Base-by-base conservation (phyloP, 2,797 vertebrate species). In the Salmo trutta region DNA sequence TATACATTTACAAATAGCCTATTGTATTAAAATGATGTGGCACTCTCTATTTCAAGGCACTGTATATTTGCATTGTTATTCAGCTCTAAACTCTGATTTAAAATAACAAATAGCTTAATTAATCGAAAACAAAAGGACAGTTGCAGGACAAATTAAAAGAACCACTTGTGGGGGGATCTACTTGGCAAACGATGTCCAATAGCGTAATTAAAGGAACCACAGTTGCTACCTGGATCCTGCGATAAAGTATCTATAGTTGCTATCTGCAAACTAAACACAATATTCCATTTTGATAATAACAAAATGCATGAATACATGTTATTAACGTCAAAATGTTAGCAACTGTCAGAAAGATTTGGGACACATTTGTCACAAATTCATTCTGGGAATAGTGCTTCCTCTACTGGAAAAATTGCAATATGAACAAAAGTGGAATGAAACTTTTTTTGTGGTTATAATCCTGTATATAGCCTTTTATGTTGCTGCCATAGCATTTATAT, bases 321-420 rank as follows among this genome's bases (percentile, higher is more conserved):
- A 68, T 80, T 54, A 68, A 82, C 78, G 82, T 66, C 5, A 27
- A 82, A 88, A 82, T 87, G 54, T 59, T 19, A 21, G 54, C 54
- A 88, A 86, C 80, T 88, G 76, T 79, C 75, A 82, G 1, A 73
- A 29, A 10, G 17, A 27, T 16, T 79, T 81, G 79, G 77, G 71
- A 72, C 54, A 69, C 33, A 68, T 68, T 36, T 31, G 31, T 67
- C 54, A 70, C 70, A 31, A 5, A 24, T 56, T 41, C 4, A 70
- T 72, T 66, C 14, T 71, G 14, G 14, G 17, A 2, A 27, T 72
- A 29, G 21, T 51, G 41, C 51, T 27, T 53, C 8, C 14, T 66
- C 27, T 66, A 66, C 27, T 27, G 24, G 7, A 66, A 29, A 5
- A 27, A 29, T 66, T 31, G 56, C 56, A 59, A 12, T 3, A 47